These are phyloP conservation scores for Colossoma macropomum DNA, from an alignment of 2,113 vertebrate species.

Conservation along the genomic window DNA sequence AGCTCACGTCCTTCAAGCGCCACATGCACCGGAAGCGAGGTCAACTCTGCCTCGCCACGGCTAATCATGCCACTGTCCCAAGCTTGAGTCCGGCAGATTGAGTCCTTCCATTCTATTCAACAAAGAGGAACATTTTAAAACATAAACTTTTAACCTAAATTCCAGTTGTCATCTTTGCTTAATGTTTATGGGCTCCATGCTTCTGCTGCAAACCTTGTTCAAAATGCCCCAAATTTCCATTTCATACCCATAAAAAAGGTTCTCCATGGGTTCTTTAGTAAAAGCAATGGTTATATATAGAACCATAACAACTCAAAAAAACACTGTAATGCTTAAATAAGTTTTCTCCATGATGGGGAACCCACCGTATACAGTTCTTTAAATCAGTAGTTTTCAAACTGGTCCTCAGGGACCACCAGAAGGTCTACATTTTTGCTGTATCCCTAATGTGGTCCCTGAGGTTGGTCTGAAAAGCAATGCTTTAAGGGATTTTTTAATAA, in stretches of 20 bases:
- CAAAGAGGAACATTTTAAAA: not conserved
- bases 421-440: not conserved
- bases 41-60: slow-evolving; percentile 43
- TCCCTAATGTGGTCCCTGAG: not conserved
- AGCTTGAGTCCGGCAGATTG: slow-evolving; percentile 4
- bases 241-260: not conserved
- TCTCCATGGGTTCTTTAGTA: not conserved
- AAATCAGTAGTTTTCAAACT: no score
- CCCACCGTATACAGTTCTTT: no score
- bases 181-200: not conserved
- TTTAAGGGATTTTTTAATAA: no score
- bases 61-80: slow-evolving; percentile 1
- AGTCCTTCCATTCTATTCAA: slow-evolving; percentile 40
- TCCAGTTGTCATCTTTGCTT: not conserved
- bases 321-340: not conserved
- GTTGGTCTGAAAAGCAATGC: no score
- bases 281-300: no score
- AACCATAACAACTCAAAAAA: no score
- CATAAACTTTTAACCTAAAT: not conserved
- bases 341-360: no score
- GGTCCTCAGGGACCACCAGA: no score
- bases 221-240: not conserved
- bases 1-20: slow-evolving; percentile 62
- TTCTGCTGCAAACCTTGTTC: not conserved
- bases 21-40: slow-evolving; percentile 50